phyloP scores from a whole-genome alignment of 2,797 vertebrate species.

The Rhinichthys osculus region DNA sequence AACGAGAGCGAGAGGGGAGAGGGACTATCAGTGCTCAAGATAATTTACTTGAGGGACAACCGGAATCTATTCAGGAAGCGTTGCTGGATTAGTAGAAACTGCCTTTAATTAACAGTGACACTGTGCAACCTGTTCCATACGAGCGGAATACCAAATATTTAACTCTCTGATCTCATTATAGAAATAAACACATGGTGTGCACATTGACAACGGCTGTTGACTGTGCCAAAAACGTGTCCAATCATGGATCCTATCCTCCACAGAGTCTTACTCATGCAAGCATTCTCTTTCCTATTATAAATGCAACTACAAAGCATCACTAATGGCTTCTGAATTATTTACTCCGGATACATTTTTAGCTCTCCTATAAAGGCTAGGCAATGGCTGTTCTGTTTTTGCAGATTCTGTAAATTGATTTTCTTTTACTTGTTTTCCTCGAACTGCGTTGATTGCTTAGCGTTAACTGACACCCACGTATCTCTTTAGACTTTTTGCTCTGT shows the following conservation, averaged over 20 bases:
- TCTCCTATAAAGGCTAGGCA: constrained; percentile 28
- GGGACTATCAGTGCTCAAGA: constrained; percentile 78
- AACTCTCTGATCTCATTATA: constrained; percentile 84
- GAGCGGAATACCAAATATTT: constrained; percentile 84
- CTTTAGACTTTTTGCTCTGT: not conserved
- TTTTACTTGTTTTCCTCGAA: constrained; percentile 12
- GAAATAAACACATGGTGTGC: constrained; percentile 82
- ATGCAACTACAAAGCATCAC: constrained; percentile 49
- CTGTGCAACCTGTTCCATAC: constrained; percentile 81
- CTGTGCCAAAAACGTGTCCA: constrained; percentile 59
- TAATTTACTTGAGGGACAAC: constrained; percentile 83
- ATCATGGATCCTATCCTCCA: constrained; percentile 51
- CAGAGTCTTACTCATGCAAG: constrained; percentile 52
- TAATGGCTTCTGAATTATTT: constrained; percentile 61
- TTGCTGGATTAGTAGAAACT: constrained; percentile 83
- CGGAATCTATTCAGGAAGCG: constrained; percentile 84
- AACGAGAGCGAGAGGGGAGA: constrained; percentile 33
- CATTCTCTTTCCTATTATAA: constrained; percentile 49
- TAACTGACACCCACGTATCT: not conserved
- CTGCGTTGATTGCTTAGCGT: constrained; percentile 6
- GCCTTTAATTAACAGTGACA: constrained; percentile 90
- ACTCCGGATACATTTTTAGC: constrained; percentile 49
- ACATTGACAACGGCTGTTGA: constrained; percentile 61
- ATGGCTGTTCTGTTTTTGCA: constrained; percentile 29
- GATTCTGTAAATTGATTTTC: constrained; percentile 41